These are phyloP conservation scores for Pterostichus niger DNA, from an alignment of 2,888 invertebrate genomes.

Conservation along the genomic window DNA sequence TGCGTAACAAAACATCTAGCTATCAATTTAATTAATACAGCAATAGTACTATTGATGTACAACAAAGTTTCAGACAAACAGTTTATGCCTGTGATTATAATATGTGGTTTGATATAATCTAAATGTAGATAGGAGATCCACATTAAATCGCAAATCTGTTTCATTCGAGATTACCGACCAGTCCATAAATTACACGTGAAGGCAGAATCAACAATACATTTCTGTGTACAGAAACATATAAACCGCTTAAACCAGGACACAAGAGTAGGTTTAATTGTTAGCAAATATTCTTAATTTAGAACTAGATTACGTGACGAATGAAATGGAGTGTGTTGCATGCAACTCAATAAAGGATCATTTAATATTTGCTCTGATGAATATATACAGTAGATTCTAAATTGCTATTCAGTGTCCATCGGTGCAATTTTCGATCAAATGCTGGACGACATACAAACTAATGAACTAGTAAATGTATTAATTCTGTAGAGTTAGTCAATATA, in stretches of 20 bases:
- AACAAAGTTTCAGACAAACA: conserved; percentile 19
- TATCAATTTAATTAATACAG: conserved; percentile 14
- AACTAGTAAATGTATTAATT: too few relatives aligned
- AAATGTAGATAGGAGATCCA: neutral
- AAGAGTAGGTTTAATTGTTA: neutral
- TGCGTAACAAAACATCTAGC: neutral
- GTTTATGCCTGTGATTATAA: conserved; percentile 21
- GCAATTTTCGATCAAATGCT: neutral
- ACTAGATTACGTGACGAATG: neutral
- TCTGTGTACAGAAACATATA: neutral
- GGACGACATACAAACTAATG: too few relatives aligned
- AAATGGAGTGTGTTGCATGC: neutral
- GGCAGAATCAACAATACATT: neutral
- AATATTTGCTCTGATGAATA: neutral
- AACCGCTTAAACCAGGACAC: neutral
- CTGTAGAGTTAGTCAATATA: too few relatives aligned
- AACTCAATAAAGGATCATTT: conserved; percentile 3
- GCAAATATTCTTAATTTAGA: neutral
- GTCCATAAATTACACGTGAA: neutral
- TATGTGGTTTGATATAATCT: neutral
- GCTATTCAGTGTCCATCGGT: neutral
- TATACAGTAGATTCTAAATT: too few relatives aligned
- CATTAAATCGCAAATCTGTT: conserved; percentile 22
- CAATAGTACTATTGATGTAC: conserved; percentile 19
- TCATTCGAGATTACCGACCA: conserved; percentile 1